Evolutionary conservation across 2,113 vertebrate species (phyloP), one percentile per base, ranked within the genome.

Genomic region (Mustela lutreola): DNA sequence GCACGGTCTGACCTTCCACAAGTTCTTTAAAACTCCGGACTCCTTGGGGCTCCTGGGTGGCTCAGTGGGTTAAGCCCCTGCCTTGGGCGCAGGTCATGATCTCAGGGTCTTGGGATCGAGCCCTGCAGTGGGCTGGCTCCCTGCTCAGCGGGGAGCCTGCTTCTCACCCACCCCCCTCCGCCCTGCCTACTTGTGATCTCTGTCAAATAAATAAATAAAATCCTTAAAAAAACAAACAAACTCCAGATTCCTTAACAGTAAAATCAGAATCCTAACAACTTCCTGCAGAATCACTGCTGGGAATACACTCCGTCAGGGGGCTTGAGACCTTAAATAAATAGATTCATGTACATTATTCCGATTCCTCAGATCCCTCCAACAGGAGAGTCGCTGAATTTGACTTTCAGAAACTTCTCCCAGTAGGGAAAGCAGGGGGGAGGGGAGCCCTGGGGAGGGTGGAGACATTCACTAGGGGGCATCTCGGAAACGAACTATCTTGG

Each of bases 331-430:
- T 48, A 58, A 89, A 45, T 14, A 42, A 45, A 45, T 10, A 56
- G 39, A 42, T 9, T 11, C 1, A 0, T 0, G 1, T n/a, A 33
- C 5, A 10, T 62, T 62, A 24, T n/a, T 71, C 85, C 87, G 42
- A 39, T 26, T 67, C 53, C 36, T 95, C 62, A 83, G 39, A 31
- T 75, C n/a, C n/a, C 14, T 78, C 6, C 53, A 79, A 56, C 8
- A 62, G 86, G 11, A 39, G 10, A 58, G 36, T 63, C 50, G 63
- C 65, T 71, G 22, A 28, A 16, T 82, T 22, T 28, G 65, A 11
- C 65, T 50, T 95, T 89, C 28, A 60, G 87, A 92, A 83, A 33
- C 12, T 8, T 65, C 36, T 4, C 24, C 19, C 5, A 58, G 4
- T 24, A 18, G 10, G 24, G 24, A 21, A 80, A 62, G 14, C 1